A percentile compares a stretch with the other conserved stretches of the same genome.
Evolutionary conservation across 2,888 invertebrate genomes (phyloP).

Genomic region (Cecidostiba fungosa): DNA sequence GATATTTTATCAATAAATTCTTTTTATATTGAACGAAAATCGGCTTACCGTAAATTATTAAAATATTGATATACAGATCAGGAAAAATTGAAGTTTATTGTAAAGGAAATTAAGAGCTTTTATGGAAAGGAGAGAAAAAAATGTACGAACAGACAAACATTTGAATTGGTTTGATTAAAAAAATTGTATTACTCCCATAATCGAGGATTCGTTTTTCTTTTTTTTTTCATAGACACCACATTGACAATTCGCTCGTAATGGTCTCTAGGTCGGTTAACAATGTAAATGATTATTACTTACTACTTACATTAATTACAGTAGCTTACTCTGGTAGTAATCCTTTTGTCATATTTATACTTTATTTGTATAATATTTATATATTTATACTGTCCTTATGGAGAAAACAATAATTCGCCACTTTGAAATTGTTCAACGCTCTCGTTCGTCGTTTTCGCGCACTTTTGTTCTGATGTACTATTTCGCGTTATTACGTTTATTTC

Average conservation of each 20-base stretch:
- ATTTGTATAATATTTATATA: slow-evolving; percentile 66
- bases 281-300: slow-evolving; percentile 72
- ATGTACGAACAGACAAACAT: slow-evolving; percentile 25
- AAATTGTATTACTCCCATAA: slow-evolving; percentile 71
- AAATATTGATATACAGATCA: neutral
- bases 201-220: slow-evolving; percentile 67
- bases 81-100: neutral
- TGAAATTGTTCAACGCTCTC: slow-evolving; percentile 16
- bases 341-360: slow-evolving; percentile 62
- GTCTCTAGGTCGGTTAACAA: slow-evolving; percentile 73
- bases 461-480: neutral
- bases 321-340: slow-evolving; percentile 65
- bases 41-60: neutral
- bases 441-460: neutral
- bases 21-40: slow-evolving; percentile 58
- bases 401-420: slow-evolving; percentile 59
- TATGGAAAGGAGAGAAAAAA: neutral
- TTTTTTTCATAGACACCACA: slow-evolving; percentile 71
- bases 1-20: slow-evolving; percentile 60
- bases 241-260: slow-evolving; percentile 72
- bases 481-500: neutral
- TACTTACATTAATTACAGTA: slow-evolving; percentile 74
- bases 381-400: slow-evolving; percentile 62
- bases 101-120: neutral
- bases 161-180: slow-evolving; percentile 59